Evolutionary conservation across 2,113 vertebrate species (phyloP).

Genomic region (Cebidichthys violaceus): DNA sequence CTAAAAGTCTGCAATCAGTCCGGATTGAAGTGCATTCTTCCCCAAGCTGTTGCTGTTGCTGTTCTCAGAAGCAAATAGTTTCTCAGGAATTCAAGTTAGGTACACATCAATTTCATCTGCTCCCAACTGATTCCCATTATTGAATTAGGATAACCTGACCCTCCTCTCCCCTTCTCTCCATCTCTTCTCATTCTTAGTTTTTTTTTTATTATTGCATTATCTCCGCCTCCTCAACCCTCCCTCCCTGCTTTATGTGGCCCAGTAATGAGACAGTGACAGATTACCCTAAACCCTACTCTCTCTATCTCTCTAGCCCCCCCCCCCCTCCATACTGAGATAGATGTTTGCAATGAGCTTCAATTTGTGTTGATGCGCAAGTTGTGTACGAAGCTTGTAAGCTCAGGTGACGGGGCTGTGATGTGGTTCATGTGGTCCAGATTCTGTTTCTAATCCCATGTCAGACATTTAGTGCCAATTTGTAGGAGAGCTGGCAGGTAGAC

Average conservation of each 20-base stretch:
- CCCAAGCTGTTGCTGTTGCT: constrained; percentile 3
- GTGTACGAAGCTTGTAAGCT: constrained; percentile 34
- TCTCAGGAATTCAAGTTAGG: constrained; percentile 28
- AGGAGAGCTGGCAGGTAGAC: constrained; percentile 28
- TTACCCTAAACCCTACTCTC: constrained; percentile 59
- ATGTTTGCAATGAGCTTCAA: constrained; percentile 36
- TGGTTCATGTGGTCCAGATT: constrained; percentile 58
- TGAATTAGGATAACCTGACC: constrained; percentile 67
- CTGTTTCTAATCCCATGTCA: constrained; percentile 61
- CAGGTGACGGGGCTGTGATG: constrained; percentile 51
- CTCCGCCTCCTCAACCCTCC: constrained; percentile 49
- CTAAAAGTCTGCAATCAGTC: not conserved
- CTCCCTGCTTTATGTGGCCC: constrained; percentile 52
- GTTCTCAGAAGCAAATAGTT: constrained; percentile 24
- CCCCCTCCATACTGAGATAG: constrained; percentile 3
- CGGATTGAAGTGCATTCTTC: constrained; percentile 7
- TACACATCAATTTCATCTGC: constrained; percentile 49
- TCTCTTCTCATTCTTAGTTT: constrained; percentile 42
- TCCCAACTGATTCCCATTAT: constrained; percentile 58
- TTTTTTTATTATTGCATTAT: constrained; percentile 62
- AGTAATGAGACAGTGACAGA: constrained; percentile 78
- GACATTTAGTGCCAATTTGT: constrained; percentile 57
- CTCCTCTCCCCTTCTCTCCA: constrained; percentile 15
- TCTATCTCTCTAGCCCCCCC: constrained; percentile 9
- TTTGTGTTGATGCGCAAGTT: constrained; percentile 42